Percentiles rank a stretch among this genome's conserved stretches.
phyloP scores from a whole-genome alignment of 2,113 vertebrate species.

The Corvus hawaiiensis region DNA sequence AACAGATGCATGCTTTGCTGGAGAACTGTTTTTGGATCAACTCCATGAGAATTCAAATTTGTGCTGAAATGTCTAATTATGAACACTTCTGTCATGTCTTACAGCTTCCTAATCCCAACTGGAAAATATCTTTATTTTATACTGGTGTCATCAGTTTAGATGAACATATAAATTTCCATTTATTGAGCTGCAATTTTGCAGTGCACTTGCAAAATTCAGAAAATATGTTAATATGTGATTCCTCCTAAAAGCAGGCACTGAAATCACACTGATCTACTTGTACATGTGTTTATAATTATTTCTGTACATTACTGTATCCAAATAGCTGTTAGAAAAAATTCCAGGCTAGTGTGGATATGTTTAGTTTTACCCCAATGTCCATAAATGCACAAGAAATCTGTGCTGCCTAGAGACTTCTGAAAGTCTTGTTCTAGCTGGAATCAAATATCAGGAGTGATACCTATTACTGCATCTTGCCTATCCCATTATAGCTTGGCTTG shows the following conservation, averaged over 20 bases:
- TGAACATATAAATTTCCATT: background rate
- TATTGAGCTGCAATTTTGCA: background rate
- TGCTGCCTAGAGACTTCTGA: background rate
- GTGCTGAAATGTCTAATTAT: background rate
- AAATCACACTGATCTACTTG: background rate
- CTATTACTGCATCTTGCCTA: background rate
- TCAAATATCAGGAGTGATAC: background rate
- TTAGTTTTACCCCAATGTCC: conserved; percentile 15
- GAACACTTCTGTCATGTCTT: background rate
- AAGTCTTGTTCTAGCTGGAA: background rate
- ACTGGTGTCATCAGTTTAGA: conserved; percentile 10
- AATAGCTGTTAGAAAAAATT: conserved; percentile 14
- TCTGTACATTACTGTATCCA: background rate
- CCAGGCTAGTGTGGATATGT: background rate
- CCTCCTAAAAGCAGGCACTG: background rate
- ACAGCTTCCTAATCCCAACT: background rate
- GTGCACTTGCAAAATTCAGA: background rate
- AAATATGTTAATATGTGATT: background rate
- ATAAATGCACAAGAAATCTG: conserved; percentile 12
- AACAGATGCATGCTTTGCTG: background rate
- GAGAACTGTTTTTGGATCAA: background rate
- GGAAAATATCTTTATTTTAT: background rate
- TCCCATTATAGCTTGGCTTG: background rate
- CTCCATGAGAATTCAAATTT: background rate
- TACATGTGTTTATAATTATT: conserved; percentile 53